These are phyloP conservation scores for Drosophila kikkawai DNA, from an alignment of 1,140 invertebrate genomes.

Conservation along the genomic window DNA sequence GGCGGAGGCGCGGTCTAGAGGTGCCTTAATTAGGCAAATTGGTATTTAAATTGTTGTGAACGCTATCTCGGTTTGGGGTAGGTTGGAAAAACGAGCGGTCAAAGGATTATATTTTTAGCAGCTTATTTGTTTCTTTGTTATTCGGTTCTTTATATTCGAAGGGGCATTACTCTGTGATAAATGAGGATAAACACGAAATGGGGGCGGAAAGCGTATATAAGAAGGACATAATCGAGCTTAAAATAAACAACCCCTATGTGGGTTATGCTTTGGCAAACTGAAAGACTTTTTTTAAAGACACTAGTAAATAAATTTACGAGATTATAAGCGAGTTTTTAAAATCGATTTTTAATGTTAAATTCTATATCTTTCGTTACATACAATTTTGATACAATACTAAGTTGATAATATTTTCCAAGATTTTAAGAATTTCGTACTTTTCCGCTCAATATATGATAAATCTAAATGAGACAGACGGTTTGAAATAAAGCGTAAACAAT, in stretches of 20 bases:
- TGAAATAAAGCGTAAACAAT: neutral
- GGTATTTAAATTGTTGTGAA: constrained; percentile 74
- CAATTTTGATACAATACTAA: neutral
- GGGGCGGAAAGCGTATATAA: constrained; percentile 6
- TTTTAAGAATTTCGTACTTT: no score
- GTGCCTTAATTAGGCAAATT: constrained; percentile 77
- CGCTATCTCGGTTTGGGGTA: constrained; percentile 54
- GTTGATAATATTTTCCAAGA: neutral
- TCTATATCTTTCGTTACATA: neutral
- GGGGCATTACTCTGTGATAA: constrained; percentile 31
- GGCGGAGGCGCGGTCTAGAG: constrained; percentile 61
- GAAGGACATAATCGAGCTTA: neutral
- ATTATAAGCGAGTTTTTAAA: neutral
- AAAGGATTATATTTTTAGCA: constrained; percentile 49
- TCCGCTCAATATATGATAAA: neutral
- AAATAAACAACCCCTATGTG: neutral
- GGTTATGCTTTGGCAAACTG: neutral
- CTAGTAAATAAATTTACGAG: no score
- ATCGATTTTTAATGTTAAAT: neutral
- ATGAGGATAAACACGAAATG: constrained; percentile 39
- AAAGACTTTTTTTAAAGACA: neutral
- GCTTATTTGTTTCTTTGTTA: constrained; percentile 55
- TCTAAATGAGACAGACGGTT: neutral
- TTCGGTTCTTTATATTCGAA: constrained; percentile 38
- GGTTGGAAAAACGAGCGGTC: constrained; percentile 41